Base-by-base conservation (phyloP, 2,113 vertebrate species). In the Collichthys lucidus region DNA sequence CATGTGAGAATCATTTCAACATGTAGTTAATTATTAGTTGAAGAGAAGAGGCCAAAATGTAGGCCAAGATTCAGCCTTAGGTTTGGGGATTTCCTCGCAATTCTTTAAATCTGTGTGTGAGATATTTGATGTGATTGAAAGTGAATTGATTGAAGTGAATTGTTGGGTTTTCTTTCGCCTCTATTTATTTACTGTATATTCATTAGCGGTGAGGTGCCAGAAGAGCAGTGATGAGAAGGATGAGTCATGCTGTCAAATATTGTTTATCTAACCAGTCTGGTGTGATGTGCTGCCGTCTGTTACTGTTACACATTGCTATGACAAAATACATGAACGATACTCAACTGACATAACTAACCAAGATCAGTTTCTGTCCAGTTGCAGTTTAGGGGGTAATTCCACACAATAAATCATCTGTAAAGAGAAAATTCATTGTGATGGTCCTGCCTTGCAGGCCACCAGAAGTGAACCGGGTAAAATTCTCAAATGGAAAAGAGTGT, bases 231-330 rank as follows among this genome's bases (percentile, higher is more conserved):
- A 85, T 7, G 55, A 75, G 29, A 76, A 19, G 64, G 79, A 65
- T 82, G 75, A 88, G 77, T 92, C 73, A 70, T 59, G 11, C 85
- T 74, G 44, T 85, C 53, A 86, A 68, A 90, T 74, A 62, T 80
- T 70, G 66, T 78, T 73, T 59, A 35, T 85, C 35, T 57, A 65
- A 56, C 47, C 60, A 73, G 70, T 82, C 75, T 85, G 65, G 63
- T 77, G 16, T 47, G 60, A 85, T 31, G 9, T 56, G 69, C 80
- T 71, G 72, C 64, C 29, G 12, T 76, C 82, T 86, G 62, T 70
- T 79, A 22, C 68, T 55, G 42, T 72, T 24, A 40, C 70, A 35
- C 63, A 74, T 49, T 56, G 49, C 35, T 61, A 2, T 61, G 50
- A 64, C 17, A 75, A 74, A 84, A 20, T 62, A 47, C 67, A 61